These are phyloP conservation scores for Nannospalax galili DNA, from an alignment of 2,113 vertebrate species.

Conservation along the genomic window DNA sequence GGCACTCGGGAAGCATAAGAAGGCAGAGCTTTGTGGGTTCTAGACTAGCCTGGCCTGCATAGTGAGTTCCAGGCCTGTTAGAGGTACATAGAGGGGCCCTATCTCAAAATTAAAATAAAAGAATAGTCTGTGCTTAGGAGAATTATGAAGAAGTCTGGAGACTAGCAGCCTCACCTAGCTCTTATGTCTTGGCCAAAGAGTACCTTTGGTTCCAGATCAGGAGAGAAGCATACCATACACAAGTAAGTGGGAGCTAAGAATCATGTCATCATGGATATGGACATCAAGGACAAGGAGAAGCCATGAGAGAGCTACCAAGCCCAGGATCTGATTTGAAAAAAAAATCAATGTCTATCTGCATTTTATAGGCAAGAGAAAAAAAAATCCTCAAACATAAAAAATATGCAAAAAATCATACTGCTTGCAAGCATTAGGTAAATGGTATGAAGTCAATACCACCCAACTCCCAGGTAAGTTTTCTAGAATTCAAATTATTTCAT, in stretches of 20 bases:
- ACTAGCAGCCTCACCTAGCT: neutral
- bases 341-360: neutral
- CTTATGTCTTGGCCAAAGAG: neutral
- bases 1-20: too few relatives aligned
- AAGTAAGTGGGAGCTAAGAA: conserved; percentile 5
- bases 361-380: neutral
- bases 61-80: too few relatives aligned
- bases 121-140: neutral
- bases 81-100: too few relatives aligned
- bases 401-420: neutral
- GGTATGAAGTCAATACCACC: conserved; percentile 6
- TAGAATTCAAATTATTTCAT: conserved; percentile 31
- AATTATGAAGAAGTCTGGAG: neutral
- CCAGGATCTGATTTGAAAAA: conserved; percentile 32
- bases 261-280: neutral
- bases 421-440: neutral
- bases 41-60: too few relatives aligned
- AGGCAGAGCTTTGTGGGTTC: too few relatives aligned
- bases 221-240: neutral
- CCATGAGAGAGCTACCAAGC: neutral
- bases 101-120: too few relatives aligned
- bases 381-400: conserved; percentile 3
- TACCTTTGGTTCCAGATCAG: neutral
- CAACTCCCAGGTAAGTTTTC: neutral
- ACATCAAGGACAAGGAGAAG: neutral